phyloP scores from a whole-genome alignment of 1,140 invertebrate genomes.

The Nasonia vitripennis region DNA sequence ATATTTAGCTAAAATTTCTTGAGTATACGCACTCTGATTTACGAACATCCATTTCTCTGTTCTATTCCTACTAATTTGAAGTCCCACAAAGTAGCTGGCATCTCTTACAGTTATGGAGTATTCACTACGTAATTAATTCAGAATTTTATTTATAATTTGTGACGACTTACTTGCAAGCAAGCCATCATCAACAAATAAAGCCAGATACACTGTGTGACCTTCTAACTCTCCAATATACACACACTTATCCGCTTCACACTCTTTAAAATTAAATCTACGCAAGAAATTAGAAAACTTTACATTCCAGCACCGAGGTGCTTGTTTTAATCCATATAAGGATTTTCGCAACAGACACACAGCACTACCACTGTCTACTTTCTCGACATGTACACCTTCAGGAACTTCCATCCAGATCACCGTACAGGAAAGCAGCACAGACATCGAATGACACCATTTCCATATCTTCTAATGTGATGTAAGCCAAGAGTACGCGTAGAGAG shows the following conservation, averaged over 20 bases:
- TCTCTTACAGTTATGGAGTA: constrained; percentile 56
- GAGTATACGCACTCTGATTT: too few species aligned
- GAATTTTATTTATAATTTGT: constrained; percentile 46
- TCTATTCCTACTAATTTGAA: constrained; percentile 54
- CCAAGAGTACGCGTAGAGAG: constrained; percentile 15
- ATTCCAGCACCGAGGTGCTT: neutral
- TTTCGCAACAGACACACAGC: constrained; percentile 64
- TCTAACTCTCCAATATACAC: constrained; percentile 48
- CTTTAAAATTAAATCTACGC: too few species aligned
- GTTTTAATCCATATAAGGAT: constrained; percentile 61
- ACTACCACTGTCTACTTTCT: constrained; percentile 27
- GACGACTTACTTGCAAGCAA: constrained; percentile 50
- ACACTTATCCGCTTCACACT: constrained; percentile 50
- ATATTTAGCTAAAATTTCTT: constrained; percentile 50
- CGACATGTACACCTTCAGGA: constrained; percentile 63
- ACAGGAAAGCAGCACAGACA: constrained; percentile 33
- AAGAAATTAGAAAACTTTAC: too few species aligned
- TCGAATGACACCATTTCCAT: constrained; percentile 59
- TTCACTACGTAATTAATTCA: constrained; percentile 52
- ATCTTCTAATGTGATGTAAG: neutral
- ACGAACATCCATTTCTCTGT: too few species aligned
- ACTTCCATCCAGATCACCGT: constrained; percentile 68
- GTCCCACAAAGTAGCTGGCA: constrained; percentile 56
- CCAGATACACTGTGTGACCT: constrained; percentile 37
- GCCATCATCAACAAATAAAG: constrained; percentile 53